Evolutionary conservation across 2,797 vertebrate species (phyloP), one percentile per base, ranked within the genome.

Genomic region (Etheostoma perlongum): DNA sequence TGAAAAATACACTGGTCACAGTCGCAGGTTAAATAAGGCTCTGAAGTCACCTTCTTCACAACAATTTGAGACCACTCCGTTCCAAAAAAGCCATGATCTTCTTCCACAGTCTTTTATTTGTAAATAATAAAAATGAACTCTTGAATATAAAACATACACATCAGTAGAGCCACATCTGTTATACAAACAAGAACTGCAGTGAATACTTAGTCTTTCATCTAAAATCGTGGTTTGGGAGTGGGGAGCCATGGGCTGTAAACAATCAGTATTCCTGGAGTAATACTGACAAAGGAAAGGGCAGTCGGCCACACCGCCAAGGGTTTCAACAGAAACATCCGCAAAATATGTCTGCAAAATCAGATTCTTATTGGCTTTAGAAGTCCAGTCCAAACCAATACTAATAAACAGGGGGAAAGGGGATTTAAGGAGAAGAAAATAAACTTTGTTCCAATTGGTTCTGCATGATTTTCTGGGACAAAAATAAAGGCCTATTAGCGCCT

Each of bases 281-380:
- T 95, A 95, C 95, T 94, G 94, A 95, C 93, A 95, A 95, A 95
- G 93, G 92, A 95, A 96, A 95, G 87, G 91, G 91, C 93, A 92
- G 91, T 88, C 94, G 93, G 97, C 96, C 95, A 92, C 92, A 93
- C 94, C 89, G 94, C 95, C 96, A 95, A 85, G 81, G 89, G 84
- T 74, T 89, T 96, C 83, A 96, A 99, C 97, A 96, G 95, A 96
- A 98, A 97, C 85, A 70, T 89, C 86, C 54, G 81, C 88, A 89
- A 91, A 90, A 89, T 82, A 95, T 96, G 96, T 96, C 96, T 95
- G 97, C 96, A 96, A 97, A 97, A 96, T 95, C 96, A 95, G 94
- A 97, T 89, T 88, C 83, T 86, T 93, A 94, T 97, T 95, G 96
- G 94, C 95, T 95, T 95, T 85, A 88, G 93, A 95, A 96, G 94